Evolutionary conservation across 1,140 invertebrate genomes (phyloP).

Genomic region (Protaetia brevitarsis): DNA sequence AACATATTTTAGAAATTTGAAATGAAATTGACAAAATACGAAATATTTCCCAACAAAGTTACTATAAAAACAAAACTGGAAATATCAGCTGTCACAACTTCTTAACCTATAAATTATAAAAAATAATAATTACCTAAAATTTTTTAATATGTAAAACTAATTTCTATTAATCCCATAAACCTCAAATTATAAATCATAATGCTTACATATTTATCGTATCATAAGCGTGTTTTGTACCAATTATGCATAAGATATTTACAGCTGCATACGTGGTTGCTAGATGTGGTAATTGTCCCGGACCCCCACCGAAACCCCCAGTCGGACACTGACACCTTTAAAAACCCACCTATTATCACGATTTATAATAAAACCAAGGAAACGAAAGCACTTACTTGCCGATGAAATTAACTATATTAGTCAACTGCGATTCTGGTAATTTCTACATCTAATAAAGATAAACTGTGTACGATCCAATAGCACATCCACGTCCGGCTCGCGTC

Average conservation of each 20-base stretch:
- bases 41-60: too few species aligned
- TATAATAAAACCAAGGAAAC: neutral
- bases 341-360: neutral
- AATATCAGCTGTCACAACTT: too few species aligned
- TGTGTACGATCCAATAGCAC: conserved; percentile 93
- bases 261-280: conserved; percentile 97
- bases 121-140: too few species aligned
- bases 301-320: conserved; percentile 90
- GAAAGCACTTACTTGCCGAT: conserved; percentile 55
- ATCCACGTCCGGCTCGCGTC: conserved; percentile 95
- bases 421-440: conserved; percentile 62
- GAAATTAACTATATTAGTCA: conserved; percentile 67
- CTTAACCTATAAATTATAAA: too few species aligned
- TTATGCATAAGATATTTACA: conserved; percentile 84
- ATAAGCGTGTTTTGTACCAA: conserved; percentile 85
- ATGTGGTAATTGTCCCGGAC: conserved; percentile 87
- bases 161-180: neutral
- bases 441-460: conserved; percentile 77
- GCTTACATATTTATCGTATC: conserved; percentile 69
- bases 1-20: too few species aligned
- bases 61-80: too few species aligned
- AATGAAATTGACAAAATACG: too few species aligned
- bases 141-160: neutral
- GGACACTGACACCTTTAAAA: conserved; percentile 69
- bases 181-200: too few species aligned